Percentiles rank a stretch among this genome's conserved stretches.
These are phyloP conservation scores for Cricetomys ansorgei DNA, from an alignment of 2,113 vertebrate species.

Conservation along the genomic window DNA sequence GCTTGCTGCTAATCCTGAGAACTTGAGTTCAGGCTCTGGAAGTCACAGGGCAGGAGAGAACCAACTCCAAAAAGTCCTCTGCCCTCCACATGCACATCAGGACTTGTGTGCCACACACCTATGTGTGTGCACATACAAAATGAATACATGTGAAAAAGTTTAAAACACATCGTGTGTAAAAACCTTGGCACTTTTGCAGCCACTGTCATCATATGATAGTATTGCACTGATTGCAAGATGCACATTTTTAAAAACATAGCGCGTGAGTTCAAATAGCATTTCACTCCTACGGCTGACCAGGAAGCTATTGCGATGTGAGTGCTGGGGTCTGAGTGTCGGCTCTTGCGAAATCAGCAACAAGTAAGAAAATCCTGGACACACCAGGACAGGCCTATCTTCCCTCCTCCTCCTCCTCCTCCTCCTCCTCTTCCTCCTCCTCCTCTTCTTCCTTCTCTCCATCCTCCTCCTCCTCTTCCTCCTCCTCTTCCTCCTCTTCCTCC, in stretches of 20 bases:
- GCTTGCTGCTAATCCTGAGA: background rate
- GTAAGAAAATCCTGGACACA: background rate
- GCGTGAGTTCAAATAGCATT: background rate
- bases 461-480: too few relatives aligned
- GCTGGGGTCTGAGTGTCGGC: background rate
- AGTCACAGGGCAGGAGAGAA: background rate
- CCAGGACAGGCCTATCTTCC: background rate
- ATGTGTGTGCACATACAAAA: background rate
- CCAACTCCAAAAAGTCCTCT: too few relatives aligned
- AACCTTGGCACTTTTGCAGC: background rate
- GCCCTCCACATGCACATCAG: background rate
- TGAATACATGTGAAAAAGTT: background rate
- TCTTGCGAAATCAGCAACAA: background rate
- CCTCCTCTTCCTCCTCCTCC: too few relatives aligned
- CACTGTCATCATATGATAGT: background rate
- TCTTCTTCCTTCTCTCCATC: too few relatives aligned
- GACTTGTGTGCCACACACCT: too few relatives aligned
- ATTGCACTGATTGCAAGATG: conserved; percentile 17
- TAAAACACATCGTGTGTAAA: background rate
- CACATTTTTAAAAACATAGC: background rate
- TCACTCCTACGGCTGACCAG: background rate
- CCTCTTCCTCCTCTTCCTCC: too few relatives aligned
- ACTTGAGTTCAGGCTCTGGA: background rate
- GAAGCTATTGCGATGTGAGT: background rate
- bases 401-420: too few relatives aligned